Conservation (phyloP, 2,113 vertebrate genomes). For the Takifugu flavidus region DNA sequence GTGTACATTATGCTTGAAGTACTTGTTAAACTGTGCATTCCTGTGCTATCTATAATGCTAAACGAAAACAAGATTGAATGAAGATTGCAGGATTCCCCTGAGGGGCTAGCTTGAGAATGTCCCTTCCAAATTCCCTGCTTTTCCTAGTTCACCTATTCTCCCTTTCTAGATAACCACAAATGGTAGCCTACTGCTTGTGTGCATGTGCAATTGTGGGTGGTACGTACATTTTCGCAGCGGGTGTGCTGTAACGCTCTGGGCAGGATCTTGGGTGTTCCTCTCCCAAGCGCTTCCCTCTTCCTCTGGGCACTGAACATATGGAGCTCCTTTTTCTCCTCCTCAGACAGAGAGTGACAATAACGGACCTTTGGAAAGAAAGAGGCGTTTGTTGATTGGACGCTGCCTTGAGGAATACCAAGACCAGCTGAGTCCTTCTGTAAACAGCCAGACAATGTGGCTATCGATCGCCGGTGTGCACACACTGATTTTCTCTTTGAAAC, state of each 20-base stretch:
- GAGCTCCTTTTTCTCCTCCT: slow-evolving; percentile 92
- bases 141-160: slow-evolving; percentile 45
- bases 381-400: slow-evolving; percentile 28
- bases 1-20: slow-evolving; percentile 14
- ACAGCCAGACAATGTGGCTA: slow-evolving; percentile 20
- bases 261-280: slow-evolving; percentile 88
- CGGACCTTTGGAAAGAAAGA: slow-evolving; percentile 80
- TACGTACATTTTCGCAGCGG: slow-evolving; percentile 84
- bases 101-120: slow-evolving; percentile 48
- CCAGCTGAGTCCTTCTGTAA: slow-evolving; percentile 46
- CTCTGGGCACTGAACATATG: slow-evolving; percentile 92
- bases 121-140: slow-evolving; percentile 53
- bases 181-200: slow-evolving; percentile 1
- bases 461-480: background rate
- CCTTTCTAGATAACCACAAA: slow-evolving; percentile 11
- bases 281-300: slow-evolving; percentile 91
- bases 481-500: slow-evolving; percentile 1
- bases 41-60: slow-evolving; percentile 23
- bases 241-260: slow-evolving; percentile 85
- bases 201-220: slow-evolving; percentile 5
- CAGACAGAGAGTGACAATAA: slow-evolving; percentile 91
- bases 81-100: slow-evolving; percentile 42
- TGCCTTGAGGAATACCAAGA: slow-evolving; percentile 35
- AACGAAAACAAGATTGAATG: slow-evolving; percentile 31
- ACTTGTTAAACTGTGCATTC: slow-evolving; percentile 19